A percentile compares a stretch with the other conserved stretches of the same genome.
These are phyloP conservation scores for Syrphus vitripennis DNA, from an alignment of 2,888 invertebrate species.

Conservation along the genomic window DNA sequence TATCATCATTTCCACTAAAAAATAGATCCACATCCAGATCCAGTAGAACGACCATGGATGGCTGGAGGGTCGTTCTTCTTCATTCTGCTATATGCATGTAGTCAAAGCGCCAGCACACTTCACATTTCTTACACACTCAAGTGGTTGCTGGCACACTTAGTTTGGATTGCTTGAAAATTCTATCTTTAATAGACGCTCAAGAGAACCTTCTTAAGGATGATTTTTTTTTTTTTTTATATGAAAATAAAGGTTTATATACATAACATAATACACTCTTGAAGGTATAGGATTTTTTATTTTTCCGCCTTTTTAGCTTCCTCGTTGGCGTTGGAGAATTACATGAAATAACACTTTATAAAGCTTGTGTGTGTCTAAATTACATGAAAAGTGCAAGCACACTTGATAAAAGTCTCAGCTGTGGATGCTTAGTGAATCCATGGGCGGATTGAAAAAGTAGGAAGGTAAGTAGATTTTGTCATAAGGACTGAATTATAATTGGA, in stretches of 20 bases:
- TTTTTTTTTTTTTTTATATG: neutral
- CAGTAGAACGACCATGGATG: neutral
- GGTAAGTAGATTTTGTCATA: neutral
- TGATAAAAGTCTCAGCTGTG: neutral
- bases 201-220: constrained; percentile 42
- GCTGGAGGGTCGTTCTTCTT: constrained; percentile 18
- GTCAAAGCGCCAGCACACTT: constrained; percentile 35
- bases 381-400: constrained; percentile 60
- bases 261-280: constrained; percentile 3
- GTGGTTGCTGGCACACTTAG: constrained; percentile 54
- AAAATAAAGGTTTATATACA: neutral
- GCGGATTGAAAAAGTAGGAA: neutral
- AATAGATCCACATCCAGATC: neutral
- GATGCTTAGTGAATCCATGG: no score
- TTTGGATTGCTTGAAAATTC: constrained; percentile 65
- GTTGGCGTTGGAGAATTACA: constrained; percentile 1
- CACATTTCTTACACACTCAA: constrained; percentile 60
- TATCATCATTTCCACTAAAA: constrained; percentile 18
- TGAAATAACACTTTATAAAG: constrained; percentile 38
- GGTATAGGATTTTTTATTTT: neutral
- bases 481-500: no score
- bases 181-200: constrained; percentile 51
- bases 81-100: neutral
- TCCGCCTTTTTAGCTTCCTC: neutral
- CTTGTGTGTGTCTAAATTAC: constrained; percentile 53